These are phyloP conservation scores for Pseudorectes ferrugineus DNA, from an alignment of 2,113 vertebrate species.

Conservation along the genomic window DNA sequence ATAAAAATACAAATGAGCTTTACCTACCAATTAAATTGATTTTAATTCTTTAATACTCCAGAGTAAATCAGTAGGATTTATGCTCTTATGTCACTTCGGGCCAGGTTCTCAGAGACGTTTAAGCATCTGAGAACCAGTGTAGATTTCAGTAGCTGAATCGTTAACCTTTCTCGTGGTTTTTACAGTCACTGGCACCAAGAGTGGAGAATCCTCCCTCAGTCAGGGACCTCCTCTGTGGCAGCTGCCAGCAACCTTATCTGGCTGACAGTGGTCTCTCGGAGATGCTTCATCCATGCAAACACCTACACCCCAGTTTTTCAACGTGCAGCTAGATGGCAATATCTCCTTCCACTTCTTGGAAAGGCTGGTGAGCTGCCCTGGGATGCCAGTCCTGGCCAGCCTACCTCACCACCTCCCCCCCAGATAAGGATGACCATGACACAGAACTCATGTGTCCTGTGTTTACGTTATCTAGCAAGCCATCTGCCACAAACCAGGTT, in stretches of 20 bases:
- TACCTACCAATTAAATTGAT: not conserved
- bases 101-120: not conserved
- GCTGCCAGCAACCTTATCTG: not conserved
- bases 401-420: not conserved
- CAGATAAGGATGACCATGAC: rapidly evolving
- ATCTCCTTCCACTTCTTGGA: not conserved
- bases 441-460: not conserved
- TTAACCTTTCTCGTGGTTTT: not conserved
- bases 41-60: not conserved
- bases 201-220: not conserved
- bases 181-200: not conserved
- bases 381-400: not conserved
- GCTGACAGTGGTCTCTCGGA: not conserved
- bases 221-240: not conserved
- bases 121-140: not conserved
- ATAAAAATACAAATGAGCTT: not conserved
- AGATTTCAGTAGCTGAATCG: not conserved
- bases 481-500: not conserved
- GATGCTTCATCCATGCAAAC: not conserved
- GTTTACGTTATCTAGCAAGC: not conserved
- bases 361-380: not conserved
- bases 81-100: not conserved
- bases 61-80: not conserved
- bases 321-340: slow-evolving; percentile 10
- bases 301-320: not conserved